phyloP scores from a whole-genome alignment of 2,113 vertebrate genomes.

The Thinocorus orbignyianus region DNA sequence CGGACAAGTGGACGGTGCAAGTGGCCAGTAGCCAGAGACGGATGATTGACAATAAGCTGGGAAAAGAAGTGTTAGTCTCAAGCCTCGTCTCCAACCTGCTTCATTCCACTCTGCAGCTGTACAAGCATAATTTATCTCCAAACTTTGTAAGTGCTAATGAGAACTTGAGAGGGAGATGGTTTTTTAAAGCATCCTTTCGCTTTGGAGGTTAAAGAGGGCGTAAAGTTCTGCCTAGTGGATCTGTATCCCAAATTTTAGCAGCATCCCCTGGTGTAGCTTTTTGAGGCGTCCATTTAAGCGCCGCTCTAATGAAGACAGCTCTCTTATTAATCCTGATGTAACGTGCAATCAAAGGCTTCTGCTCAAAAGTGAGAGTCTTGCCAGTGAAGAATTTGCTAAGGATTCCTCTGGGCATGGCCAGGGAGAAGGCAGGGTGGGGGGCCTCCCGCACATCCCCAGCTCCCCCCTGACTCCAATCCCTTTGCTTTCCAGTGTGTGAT shows the following conservation, averaged over 20 bases:
- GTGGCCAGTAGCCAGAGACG: conserved; percentile 95
- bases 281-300: neutral
- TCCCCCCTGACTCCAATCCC: conserved; percentile 20
- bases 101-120: conserved; percentile 96
- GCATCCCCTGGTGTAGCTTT: neutral
- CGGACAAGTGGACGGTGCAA: conserved; percentile 96
- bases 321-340: neutral
- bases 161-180: fast-evolving
- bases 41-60: conserved; percentile 88
- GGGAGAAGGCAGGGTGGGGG: neutral
- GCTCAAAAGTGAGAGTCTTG: neutral
- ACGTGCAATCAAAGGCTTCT: neutral
- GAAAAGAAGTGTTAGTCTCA: conserved; percentile 96
- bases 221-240: neutral
- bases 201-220: neutral
- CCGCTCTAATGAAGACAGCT: neutral
- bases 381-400: neutral
- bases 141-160: conserved; percentile 88
- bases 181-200: neutral
- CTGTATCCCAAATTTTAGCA: neutral
- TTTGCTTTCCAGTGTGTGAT: conserved; percentile 87
- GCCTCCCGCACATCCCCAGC: neutral
- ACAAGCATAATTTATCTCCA: conserved; percentile 94
- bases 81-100: conserved; percentile 92
- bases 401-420: neutral